Base-by-base conservation (phyloP, 2,113 vertebrate genomes). In the Eupsittula cactorum region DNA sequence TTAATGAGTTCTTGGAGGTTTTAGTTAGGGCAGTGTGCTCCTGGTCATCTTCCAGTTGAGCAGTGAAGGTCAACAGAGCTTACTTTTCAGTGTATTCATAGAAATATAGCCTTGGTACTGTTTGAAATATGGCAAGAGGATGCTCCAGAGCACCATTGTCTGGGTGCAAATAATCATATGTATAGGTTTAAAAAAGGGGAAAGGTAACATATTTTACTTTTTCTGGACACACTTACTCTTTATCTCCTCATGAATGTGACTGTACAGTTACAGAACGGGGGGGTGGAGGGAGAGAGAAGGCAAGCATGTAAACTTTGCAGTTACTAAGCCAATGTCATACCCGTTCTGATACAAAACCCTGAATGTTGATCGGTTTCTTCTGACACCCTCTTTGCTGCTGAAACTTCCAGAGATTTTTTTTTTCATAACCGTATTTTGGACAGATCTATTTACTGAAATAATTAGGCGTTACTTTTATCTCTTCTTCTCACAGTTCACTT, bases 401-500 rank as follows among this genome's bases (percentile, higher is more conserved):
- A 12, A 35, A 20, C 13, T 87, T 67, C 33, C 39, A 33, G 47
- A 39, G 31, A 5, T 13, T 46, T 27, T 15, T 39, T 44, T 73
- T 80, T 81, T 52, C 0, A 4, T 77, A 4, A 35, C 4, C 13
- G 1, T 11, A 0, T 47, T 95, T 64, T 55, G 46, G 19, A 27
- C 17, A 80, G 19, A 27, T 41, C 4, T 53, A 3, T 37, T n/a
- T 73, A 28, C 7, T 33, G 15, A n/a, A 68, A 50, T 69, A 62
- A 64, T 4, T 37, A 2, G 1, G 2, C 3, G 5, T 53, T 14
- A 2, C 21, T 50, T 68, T 76, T 52, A 10, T 10, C 12, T 68
- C 16, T 33, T 82, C 1, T 68, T 83, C 6, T 74, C 4, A 20
- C 21, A 35, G 15, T 21, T 89, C 10, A 16, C 7, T 10, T 77